A percentile compares a stretch with the other conserved stretches of the same genome.
These are phyloP conservation scores for Alcis repandata DNA, from an alignment of 2,888 invertebrate genomes.

Conservation along the genomic window DNA sequence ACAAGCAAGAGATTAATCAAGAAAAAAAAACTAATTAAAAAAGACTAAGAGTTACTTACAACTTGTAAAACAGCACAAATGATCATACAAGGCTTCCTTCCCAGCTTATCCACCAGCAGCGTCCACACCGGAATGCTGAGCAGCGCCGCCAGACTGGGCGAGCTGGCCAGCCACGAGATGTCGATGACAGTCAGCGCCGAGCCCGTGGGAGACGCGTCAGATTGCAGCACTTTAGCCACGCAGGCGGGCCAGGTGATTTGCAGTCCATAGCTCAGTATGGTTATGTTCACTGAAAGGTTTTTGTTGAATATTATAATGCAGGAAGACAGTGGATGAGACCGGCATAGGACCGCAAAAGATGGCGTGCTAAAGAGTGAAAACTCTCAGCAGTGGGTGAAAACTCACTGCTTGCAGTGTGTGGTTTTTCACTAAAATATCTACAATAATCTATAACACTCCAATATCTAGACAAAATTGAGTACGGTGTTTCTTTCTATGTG, in stretches of 20 bases:
- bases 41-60: not conserved
- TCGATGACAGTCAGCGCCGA: slow-evolving; percentile 59
- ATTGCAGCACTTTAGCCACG: slow-evolving; percentile 64
- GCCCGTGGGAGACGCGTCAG: slow-evolving; percentile 58
- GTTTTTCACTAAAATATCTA: too few species aligned
- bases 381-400: too few species aligned
- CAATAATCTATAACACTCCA: too few species aligned
- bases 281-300: slow-evolving; percentile 62
- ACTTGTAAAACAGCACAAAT: not conserved
- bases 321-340: too few species aligned
- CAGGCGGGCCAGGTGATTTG: slow-evolving; percentile 75
- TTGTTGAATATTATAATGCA: too few species aligned
- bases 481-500: too few species aligned
- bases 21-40: slow-evolving; percentile 31
- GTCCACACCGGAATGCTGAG: slow-evolving; percentile 11
- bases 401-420: too few species aligned
- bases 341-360: too few species aligned
- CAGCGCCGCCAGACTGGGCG: slow-evolving; percentile 14
- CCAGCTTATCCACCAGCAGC: slow-evolving; percentile 12
- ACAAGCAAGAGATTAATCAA: too few species aligned
- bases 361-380: too few species aligned
- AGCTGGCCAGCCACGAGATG: slow-evolving; percentile 71
- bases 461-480: too few species aligned
- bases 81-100: slow-evolving; percentile 21
- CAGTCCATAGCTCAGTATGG: slow-evolving; percentile 66